A percentile compares a stretch with the other conserved stretches of the same genome.
phyloP scores from a whole-genome alignment of 2,113 vertebrate species.

The Rhinoptilus africanus region DNA sequence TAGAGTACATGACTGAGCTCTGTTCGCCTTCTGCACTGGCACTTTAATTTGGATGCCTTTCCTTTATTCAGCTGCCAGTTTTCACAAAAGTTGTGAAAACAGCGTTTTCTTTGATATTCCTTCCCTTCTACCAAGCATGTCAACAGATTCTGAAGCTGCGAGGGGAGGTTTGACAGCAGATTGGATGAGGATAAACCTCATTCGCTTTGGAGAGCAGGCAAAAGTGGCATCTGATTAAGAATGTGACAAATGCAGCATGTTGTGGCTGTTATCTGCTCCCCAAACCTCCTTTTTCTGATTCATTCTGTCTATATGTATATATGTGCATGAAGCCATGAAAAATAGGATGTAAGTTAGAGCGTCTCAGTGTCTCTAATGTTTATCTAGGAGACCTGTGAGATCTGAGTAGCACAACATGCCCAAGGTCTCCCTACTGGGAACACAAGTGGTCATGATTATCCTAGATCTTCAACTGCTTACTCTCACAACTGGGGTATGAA shows the following conservation, averaged over 20 bases:
- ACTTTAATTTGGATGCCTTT: neutral
- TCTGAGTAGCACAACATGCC: neutral
- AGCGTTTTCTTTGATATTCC: neutral
- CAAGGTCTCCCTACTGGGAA: neutral
- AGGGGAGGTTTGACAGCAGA: neutral
- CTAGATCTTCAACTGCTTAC: neutral
- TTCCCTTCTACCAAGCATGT: neutral
- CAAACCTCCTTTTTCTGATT: neutral
- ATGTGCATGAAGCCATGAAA: neutral
- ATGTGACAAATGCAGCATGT: neutral
- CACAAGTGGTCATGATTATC: neutral
- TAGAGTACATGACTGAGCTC: neutral
- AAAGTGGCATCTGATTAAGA: neutral
- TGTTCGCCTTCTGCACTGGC: neutral
- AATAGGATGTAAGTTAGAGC: neutral
- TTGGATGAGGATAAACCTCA: neutral
- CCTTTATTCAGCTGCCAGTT: constrained; percentile 19
- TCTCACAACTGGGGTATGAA: neutral
- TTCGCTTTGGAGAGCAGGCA: neutral
- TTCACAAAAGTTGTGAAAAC: neutral
- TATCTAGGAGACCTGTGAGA: neutral
- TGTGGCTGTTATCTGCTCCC: neutral
- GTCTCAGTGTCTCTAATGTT: neutral
- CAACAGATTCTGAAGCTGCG: neutral
- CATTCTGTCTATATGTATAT: neutral